phyloP scores from a whole-genome alignment of 2,113 vertebrate species.

The Apodemus speciosus region DNA sequence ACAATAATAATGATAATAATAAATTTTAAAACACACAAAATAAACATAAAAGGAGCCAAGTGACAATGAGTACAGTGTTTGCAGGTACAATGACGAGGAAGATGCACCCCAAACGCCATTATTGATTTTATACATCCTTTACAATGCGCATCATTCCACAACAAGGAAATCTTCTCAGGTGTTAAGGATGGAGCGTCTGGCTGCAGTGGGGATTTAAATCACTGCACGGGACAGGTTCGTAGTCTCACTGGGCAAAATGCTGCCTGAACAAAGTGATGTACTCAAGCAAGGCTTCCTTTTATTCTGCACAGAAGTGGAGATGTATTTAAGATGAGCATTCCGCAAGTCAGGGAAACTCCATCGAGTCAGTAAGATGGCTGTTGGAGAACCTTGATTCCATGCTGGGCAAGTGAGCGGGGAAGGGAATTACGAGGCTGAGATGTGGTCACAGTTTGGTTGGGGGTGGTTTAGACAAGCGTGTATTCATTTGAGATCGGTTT shows the following conservation, averaged over 20 bases:
- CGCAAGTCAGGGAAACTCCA: not conserved
- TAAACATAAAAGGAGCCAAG: conserved; percentile 84
- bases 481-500: not conserved
- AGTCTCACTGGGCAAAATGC: not conserved
- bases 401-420: not conserved
- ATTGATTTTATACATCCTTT: conserved; percentile 82
- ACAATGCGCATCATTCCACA: conserved; percentile 83
- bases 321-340: conserved; percentile 16
- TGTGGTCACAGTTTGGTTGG: not conserved
- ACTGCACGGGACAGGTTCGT: conserved; percentile 49
- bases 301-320: conserved; percentile 25
- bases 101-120: conserved; percentile 82
- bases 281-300: conserved; percentile 66
- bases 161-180: conserved; percentile 83
- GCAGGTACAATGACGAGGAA: conserved; percentile 79
- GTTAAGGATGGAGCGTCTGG: conserved; percentile 76
- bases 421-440: not conserved
- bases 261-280: conserved; percentile 44
- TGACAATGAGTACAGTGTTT: conserved; percentile 76
- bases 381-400: not conserved
- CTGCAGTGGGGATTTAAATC: conserved; percentile 72
- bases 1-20: not conserved
- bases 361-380: not conserved
- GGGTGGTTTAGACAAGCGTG: not conserved
- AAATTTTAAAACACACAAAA: conserved; percentile 69